These are phyloP conservation scores for Erpetoichthys calabaricus DNA, from an alignment of 2,797 vertebrate genomes.

Conservation along the genomic window DNA sequence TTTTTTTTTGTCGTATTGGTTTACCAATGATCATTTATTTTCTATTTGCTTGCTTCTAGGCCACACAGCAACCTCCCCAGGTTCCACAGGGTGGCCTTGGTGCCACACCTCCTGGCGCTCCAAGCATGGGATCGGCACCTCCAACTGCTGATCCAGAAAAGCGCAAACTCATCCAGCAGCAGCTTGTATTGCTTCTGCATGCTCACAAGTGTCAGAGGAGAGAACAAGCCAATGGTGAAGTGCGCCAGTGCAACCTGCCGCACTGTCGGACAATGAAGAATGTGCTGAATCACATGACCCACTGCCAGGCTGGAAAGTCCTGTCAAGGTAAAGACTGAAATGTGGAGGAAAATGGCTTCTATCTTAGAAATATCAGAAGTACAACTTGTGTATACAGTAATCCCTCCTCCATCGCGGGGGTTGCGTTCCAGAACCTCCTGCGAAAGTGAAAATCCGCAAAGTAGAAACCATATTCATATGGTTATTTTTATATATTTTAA, in stretches of 20 bases:
- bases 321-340: conserved; percentile 69
- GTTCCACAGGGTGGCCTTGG: conserved; percentile 42
- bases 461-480: no score
- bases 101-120: conserved; percentile 56
- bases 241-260: conserved; percentile 85
- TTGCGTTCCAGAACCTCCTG: no score
- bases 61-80: conserved; percentile 64
- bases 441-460: no score
- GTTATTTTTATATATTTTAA: no score
- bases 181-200: conserved; percentile 84
- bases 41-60: conserved; percentile 31
- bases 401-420: no score
- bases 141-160: conserved; percentile 93
- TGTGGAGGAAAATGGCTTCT: no score
- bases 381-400: no score
- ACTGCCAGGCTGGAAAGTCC: conserved; percentile 94
- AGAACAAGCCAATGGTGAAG: conserved; percentile 88
- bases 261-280: conserved; percentile 98
- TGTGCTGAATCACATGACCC: conserved; percentile 97
- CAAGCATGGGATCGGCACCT: conserved; percentile 65
- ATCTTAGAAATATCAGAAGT: no score
- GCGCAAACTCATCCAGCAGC: conserved; percentile 94
- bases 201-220: conserved; percentile 95
- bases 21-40: no score
- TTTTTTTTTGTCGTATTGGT: no score